phyloP scores from a whole-genome alignment of 2,888 invertebrate species.

The Esperia sulphurella region DNA sequence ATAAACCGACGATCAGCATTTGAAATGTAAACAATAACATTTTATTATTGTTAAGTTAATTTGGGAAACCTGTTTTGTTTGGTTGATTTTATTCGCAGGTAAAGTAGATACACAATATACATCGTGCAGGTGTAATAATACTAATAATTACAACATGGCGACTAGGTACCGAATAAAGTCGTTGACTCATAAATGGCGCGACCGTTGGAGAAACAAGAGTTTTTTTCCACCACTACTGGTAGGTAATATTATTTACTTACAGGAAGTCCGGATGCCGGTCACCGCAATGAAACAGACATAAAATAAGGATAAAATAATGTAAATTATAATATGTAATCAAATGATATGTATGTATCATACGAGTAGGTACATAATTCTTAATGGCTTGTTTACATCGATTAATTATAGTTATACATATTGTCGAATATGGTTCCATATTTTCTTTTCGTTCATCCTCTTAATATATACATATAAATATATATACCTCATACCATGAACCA shows the following conservation, averaged over 20 bases:
- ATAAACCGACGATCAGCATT: neutral
- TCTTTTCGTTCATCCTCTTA: too few species aligned
- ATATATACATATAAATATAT: too few species aligned
- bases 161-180: conserved; percentile 31
- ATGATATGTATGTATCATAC: neutral
- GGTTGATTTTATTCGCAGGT: neutral
- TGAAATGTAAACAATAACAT: neutral
- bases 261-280: neutral
- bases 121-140: neutral
- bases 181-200: conserved; percentile 49
- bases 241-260: neutral
- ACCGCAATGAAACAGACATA: too few species aligned
- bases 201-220: conserved; percentile 31
- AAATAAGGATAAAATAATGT: too few species aligned
- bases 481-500: too few species aligned
- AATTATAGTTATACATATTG: too few species aligned
- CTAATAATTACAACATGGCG: conserved; percentile 4
- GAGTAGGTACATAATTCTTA: too few species aligned
- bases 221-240: conserved; percentile 18
- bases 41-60: neutral
- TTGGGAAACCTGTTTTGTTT: neutral
- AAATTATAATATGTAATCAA: too few species aligned
- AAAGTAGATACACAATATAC: neutral
- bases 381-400: too few species aligned
- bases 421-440: too few species aligned